Conservation (phyloP, 2,797 vertebrate genomes). For the Lagorchestes hirsutus region DNA sequence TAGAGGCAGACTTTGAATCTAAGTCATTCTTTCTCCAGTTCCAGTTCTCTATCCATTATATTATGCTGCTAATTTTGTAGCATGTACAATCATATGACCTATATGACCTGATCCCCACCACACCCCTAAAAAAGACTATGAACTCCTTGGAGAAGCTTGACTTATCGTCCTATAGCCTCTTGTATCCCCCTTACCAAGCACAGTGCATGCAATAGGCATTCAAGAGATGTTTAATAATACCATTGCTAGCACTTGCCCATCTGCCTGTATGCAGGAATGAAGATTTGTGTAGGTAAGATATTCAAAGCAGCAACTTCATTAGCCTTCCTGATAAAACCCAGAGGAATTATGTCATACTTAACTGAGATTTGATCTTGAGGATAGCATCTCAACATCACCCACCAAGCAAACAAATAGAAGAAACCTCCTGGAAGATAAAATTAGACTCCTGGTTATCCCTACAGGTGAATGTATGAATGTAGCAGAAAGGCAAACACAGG, state of each 20-base stretch:
- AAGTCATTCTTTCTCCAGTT: background rate
- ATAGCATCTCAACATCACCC: conserved; percentile 61
- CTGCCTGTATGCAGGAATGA: background rate
- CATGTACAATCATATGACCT: background rate
- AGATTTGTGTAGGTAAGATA: conserved; percentile 9
- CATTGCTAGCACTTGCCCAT: background rate
- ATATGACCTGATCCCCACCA: background rate
- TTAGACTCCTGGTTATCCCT: background rate
- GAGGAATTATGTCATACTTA: conserved; percentile 22
- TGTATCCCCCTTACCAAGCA: background rate
- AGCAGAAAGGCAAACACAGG: background rate
- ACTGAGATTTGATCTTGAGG: conserved; percentile 56
- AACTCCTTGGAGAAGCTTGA: background rate
- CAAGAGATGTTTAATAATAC: background rate
- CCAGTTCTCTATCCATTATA: background rate
- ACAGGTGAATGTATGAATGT: background rate
- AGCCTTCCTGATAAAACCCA: conserved; percentile 27
- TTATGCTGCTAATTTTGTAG: background rate
- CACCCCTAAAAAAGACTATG: background rate
- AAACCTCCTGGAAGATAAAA: background rate
- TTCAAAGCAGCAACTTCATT: conserved; percentile 48
- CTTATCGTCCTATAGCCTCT: background rate
- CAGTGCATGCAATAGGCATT: background rate
- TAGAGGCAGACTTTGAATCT: background rate
- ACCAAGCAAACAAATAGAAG: conserved; percentile 57